phyloP scores from a whole-genome alignment of 2,888 invertebrate species.

The Linnaemya tessellans region DNA sequence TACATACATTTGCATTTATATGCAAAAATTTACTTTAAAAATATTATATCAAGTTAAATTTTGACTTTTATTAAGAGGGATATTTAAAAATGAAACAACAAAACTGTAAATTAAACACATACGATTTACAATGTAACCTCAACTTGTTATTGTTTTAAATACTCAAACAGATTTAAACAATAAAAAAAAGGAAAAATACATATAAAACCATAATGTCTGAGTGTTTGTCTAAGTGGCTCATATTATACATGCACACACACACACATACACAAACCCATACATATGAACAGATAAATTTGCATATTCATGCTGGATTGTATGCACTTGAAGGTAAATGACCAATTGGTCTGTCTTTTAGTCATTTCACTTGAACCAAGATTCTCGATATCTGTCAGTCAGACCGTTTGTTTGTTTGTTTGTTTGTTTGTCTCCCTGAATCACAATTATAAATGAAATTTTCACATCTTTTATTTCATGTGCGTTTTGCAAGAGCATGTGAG shows the following conservation, averaged over 20 bases:
- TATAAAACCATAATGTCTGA: conserved; percentile 28
- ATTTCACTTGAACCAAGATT: background rate
- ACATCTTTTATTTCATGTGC: conserved; percentile 6
- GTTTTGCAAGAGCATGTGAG: conserved; percentile 14
- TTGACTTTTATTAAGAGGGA: conserved; percentile 39
- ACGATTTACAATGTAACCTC: conserved; percentile 38
- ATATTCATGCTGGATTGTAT: background rate
- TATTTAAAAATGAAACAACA: conserved; percentile 36
- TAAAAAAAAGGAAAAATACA: background rate
- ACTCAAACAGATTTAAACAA: background rate
- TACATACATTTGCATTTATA: background rate
- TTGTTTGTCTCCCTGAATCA: background rate
- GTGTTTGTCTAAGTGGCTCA: conserved; percentile 23
- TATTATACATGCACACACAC: background rate
- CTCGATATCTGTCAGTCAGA: background rate
- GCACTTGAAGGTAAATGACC: conserved; percentile 11
- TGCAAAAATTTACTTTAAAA: background rate
- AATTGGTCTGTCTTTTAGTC: conserved; percentile 18
- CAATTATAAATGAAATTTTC: conserved; percentile 14
- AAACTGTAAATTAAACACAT: conserved; percentile 50
- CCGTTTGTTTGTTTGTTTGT: background rate
- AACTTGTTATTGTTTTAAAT: conserved; percentile 26
- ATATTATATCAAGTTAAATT: conserved; percentile 51
- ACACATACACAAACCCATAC: background rate
- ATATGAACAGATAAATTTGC: background rate